These are phyloP conservation scores for Brachyhypopomus occidentalis DNA, from an alignment of 2,113 vertebrate genomes.

Conservation along the genomic window DNA sequence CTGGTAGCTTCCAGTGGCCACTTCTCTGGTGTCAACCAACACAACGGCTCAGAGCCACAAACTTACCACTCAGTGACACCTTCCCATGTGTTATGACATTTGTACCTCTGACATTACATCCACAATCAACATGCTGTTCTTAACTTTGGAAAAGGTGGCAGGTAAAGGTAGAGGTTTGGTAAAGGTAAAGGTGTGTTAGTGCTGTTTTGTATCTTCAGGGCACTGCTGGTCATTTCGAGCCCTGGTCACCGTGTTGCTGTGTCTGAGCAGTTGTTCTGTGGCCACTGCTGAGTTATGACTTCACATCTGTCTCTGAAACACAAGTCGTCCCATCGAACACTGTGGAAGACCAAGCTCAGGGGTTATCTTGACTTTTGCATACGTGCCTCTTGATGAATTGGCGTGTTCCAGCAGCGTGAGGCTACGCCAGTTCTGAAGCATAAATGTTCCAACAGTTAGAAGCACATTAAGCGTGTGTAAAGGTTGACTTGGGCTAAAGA, in stretches of 20 bases:
- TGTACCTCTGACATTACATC: background rate
- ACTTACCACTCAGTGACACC: background rate
- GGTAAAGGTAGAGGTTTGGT: no score
- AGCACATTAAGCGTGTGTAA: slow-evolving; percentile 21
- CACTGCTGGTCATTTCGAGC: background rate
- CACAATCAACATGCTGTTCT: no score
- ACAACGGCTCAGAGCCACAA: background rate
- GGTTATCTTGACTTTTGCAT: slow-evolving; percentile 41
- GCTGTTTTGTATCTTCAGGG: background rate
- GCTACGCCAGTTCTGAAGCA: slow-evolving; percentile 11
- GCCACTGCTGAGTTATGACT: background rate
- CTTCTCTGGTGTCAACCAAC: background rate
- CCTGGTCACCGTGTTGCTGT: background rate
- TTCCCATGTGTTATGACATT: background rate
- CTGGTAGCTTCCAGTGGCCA: background rate
- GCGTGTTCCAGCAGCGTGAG: slow-evolving; percentile 24
- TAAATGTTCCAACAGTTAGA: slow-evolving; percentile 21
- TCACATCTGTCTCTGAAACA: slow-evolving; percentile 24
- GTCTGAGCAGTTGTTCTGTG: background rate
- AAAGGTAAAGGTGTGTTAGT: no score
- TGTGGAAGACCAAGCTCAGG: slow-evolving; percentile 8
- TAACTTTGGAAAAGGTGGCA: background rate
- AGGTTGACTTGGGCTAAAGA: background rate
- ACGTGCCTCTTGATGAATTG: slow-evolving; percentile 14
- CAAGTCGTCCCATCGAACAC: slow-evolving; percentile 34